Evolutionary conservation across 53 echinoderm and acorn worm species (phyloP).

Genomic region (Temnopleurus reevesii): DNA sequence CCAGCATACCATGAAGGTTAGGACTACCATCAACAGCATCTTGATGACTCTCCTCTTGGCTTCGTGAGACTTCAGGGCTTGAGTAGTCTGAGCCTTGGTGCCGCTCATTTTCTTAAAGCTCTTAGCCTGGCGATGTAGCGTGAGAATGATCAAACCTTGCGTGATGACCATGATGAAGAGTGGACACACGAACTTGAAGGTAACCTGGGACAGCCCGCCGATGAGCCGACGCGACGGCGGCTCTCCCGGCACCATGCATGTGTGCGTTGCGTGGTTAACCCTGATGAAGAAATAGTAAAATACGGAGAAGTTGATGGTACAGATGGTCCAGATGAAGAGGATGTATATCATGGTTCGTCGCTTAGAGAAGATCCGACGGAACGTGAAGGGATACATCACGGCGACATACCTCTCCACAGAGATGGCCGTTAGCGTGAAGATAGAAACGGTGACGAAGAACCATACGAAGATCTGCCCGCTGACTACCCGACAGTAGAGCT

Average conservation of each 20-base stretch:
- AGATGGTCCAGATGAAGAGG: background rate
- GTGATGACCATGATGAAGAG: conserved; percentile 16
- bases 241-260: background rate
- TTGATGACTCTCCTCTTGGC: background rate
- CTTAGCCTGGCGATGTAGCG: conserved; percentile 12
- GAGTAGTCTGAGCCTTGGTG: background rate
- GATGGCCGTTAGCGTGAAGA: background rate
- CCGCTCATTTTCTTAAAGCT: background rate
- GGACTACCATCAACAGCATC: background rate
- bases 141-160: background rate
- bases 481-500: conserved; percentile 9
- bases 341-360: background rate
- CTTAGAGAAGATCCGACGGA: conserved; percentile 2
- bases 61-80: background rate
- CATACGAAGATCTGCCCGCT: background rate
- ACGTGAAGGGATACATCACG: background rate
- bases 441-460: conserved; percentile 9
- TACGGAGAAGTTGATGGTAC: background rate
- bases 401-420: background rate
- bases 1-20: background rate
- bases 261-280: background rate
- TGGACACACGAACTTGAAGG: conserved; percentile 5
- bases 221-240: background rate
- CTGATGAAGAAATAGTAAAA: background rate
- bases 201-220: background rate